Evolutionary conservation across 2,888 invertebrate genomes (phyloP).

Genomic region (Diplazon laetatorius): DNA sequence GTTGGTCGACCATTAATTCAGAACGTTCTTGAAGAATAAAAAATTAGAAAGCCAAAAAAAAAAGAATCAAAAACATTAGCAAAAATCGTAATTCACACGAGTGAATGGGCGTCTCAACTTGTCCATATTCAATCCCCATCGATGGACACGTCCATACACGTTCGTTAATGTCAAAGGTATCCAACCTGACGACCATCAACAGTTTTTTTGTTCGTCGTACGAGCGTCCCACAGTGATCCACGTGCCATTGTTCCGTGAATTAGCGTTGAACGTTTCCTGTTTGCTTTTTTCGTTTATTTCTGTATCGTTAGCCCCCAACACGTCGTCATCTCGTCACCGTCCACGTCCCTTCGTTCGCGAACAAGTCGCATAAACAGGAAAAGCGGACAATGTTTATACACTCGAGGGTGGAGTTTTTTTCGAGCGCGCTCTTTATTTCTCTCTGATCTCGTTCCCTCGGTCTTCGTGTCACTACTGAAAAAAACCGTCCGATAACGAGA

Average conservation of each 20-base stretch:
- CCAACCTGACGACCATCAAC: neutral
- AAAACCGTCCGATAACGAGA: constrained; percentile 44
- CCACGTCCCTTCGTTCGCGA: neutral
- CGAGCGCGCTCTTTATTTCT: constrained; percentile 4
- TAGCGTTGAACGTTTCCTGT: neutral
- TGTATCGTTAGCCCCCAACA: too few relatives aligned
- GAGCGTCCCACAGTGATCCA: neutral
- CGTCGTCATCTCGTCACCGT: neutral
- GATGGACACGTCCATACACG: too few relatives aligned
- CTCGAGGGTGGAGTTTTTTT: constrained; percentile 3
- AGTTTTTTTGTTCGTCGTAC: neutral
- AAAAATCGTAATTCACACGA: too few relatives aligned
- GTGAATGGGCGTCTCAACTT: too few relatives aligned
- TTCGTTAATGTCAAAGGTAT: too few relatives aligned
- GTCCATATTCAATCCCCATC: too few relatives aligned
- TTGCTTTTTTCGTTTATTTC: neutral
- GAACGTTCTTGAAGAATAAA: too few relatives aligned
- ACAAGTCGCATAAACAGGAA: constrained; percentile 6
- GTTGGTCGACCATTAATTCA: neutral
- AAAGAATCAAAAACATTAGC: too few relatives aligned
- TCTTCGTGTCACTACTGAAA: constrained; percentile 8
- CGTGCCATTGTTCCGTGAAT: constrained; percentile 1
- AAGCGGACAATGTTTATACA: constrained; percentile 13
- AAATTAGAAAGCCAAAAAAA: neutral
- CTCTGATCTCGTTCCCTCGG: constrained; percentile 18